Evolutionary conservation across 2,888 invertebrate species (phyloP), one percentile per base, ranked within the genome.

Genomic region (Drosophila cracens): DNA sequence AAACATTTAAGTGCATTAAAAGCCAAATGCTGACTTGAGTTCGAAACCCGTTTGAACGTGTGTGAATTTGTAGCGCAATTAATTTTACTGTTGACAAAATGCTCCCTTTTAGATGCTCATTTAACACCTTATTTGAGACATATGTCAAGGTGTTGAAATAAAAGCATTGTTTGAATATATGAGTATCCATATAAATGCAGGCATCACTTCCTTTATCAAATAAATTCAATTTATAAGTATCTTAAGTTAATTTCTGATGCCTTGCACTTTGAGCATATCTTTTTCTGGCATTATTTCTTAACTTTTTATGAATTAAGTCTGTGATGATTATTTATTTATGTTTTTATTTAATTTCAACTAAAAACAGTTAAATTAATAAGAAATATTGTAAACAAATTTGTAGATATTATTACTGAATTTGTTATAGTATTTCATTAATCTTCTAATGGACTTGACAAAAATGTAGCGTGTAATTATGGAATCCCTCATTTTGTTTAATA

Each of bases 1-100:
- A 78, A 84, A 80, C 52, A 74, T 66, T 66, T 68, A 59, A 73
- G 49, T 61, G 70, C 65, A 74, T 66, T 80, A 79, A 64, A 70
- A 48, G 33, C 53, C 33, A 72, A 72, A 72, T 70, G 49, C 27
- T 34, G 76, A 71, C 70, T 56, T 67, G 72, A 61, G 69, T 53
- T 61, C 49, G 31, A 62, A 61, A 54, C 59, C 21, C 27, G 25
- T 34, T 73, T 38, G 56, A 38, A 46, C 46, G 36, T 54, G 29
- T n/a, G 38, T 29, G n/a, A 27, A 72, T 69, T 59, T 64, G 53
- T 48, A 62, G 27, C 29, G 48, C 61, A 76, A 57, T 76, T 62
- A 71, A 73, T 62, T 59, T 69, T 21, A 52, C 36, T 74, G 64
- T 61, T 66, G 62, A 65, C 64, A 65, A 59, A 59, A 64, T 58